Conservation (phyloP, 2,888 invertebrate species). For the Plagiodera versicolora region DNA sequence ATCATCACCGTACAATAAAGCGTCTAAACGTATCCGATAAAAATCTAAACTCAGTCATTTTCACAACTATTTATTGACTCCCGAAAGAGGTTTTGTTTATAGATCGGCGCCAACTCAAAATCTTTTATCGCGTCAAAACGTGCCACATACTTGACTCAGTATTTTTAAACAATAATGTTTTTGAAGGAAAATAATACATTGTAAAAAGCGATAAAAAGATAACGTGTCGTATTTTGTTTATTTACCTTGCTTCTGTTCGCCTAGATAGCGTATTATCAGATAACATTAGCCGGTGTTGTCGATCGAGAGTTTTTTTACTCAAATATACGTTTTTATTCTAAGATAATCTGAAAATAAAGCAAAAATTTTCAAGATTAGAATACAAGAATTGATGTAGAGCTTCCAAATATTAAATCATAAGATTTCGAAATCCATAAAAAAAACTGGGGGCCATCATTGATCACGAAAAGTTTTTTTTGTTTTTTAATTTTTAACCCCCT, state of each 20-base stretch:
- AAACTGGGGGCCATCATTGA: too few species aligned
- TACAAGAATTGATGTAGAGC: too few species aligned
- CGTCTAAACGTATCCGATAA: not conserved
- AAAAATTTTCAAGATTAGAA: too few species aligned
- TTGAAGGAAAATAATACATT: not conserved
- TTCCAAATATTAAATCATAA: too few species aligned
- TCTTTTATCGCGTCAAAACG: not conserved
- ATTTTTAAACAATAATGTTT: constrained; percentile 12
- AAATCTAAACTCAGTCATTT: not conserved
- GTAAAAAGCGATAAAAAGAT: not conserved
- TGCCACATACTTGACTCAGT: constrained; percentile 7
- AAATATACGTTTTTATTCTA: too few species aligned
- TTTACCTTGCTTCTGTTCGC: constrained; percentile 12
- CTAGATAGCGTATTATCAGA: not conserved
- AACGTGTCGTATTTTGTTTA: constrained; percentile 7
- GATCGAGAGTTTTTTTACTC: too few species aligned
- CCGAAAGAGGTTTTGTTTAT: not conserved
- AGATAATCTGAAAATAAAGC: too few species aligned
- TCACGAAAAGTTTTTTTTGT: too few species aligned
- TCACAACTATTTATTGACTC: not conserved
- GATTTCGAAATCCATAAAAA: too few species aligned
- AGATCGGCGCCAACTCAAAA: not conserved
- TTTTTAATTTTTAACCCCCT: too few species aligned
- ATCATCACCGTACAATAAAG: not conserved
- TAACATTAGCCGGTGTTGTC: not conserved